Base-by-base conservation (phyloP, 1,140 invertebrate genomes). In the Drosophila lini region DNA sequence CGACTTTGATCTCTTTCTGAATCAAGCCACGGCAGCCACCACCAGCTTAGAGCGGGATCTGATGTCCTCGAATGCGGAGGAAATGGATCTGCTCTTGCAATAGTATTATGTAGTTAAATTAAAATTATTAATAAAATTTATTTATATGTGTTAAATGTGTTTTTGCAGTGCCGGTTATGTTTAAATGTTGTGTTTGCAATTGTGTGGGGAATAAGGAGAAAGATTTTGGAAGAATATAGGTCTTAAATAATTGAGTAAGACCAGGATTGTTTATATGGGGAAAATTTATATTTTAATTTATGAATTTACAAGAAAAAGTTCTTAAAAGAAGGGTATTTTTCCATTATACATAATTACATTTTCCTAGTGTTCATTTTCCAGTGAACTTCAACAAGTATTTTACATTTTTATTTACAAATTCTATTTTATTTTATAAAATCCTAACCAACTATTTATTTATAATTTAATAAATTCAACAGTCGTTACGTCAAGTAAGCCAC, bases 1-100 rank as follows among this genome's bases (percentile, higher is more conserved):
- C 42, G 90, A 91, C 67, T 91, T 91, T 40, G 90, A 91, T 76
- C 48, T 91, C 11, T 91, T 91, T 32, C 57, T 91, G 15, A 91
- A 91, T 63, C 90, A 91, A 57, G 74, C 75, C 8, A 70, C 65
- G 41, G 63, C 85, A 16, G 67, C 74, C 15, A 75, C 67, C 3
- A 84, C 80, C 7, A 76, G 74, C 40, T 71, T 91, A 44, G 86
- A 91, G 64, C 75, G 73, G 8, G 90, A 91, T 61, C 74, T 91
- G 9, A 91, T 91, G 90, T 70, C 85, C 15, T 69, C 83, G 3
- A 91, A 91, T 68, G 81, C 78, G 19, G 59, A 73, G 36, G 90
- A 91, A 71, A 91, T 80, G n/a, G 90, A 91, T 77, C 67, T 91
- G 47, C 63, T 91, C 8, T 48, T 91, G 50, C 90, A 91, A 65